Evolutionary conservation across 2,888 invertebrate species (phyloP).

Genomic region (Ethmia dodecea): DNA sequence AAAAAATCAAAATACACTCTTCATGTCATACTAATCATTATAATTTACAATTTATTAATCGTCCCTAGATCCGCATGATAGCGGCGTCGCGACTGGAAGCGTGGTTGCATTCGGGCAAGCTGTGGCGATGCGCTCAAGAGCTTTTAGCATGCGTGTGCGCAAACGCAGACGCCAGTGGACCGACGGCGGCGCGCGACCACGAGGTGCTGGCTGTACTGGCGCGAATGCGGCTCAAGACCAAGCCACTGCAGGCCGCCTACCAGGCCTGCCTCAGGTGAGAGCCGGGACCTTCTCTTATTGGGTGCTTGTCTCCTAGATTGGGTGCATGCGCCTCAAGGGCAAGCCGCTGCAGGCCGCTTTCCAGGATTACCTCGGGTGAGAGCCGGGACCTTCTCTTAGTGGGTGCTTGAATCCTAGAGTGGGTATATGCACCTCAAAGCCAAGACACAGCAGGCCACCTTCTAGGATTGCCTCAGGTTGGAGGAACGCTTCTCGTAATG

Average conservation of each 20-base stretch:
- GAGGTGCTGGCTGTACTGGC: conserved; percentile 90
- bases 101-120: conserved; percentile 97
- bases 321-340: conserved; percentile 95
- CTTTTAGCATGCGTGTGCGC: conserved; percentile 92
- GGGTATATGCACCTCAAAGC: no score
- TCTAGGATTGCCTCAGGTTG: no score
- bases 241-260: conserved; percentile 93
- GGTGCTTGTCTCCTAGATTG: no score
- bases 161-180: conserved; percentile 84
- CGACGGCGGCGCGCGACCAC: conserved; percentile 81
- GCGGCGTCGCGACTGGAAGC: conserved; percentile 90
- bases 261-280: conserved; percentile 86
- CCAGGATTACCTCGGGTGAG: conserved; percentile 88
- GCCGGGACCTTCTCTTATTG: no score
- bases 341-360: conserved; percentile 95
- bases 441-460: no score
- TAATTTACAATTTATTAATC: no score
- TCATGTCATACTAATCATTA: no score
- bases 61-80: conserved; percentile 81
- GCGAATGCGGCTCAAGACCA: conserved; percentile 95
- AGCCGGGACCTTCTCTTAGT: no score
- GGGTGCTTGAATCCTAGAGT: no score
- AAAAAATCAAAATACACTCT: no score
- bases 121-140: conserved; percentile 95
- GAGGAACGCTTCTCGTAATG: no score